Percentiles rank a stretch among this genome's conserved stretches.
phyloP scores from a whole-genome alignment of 2,888 invertebrate genomes.

The Eristalinus aeneus region DNA sequence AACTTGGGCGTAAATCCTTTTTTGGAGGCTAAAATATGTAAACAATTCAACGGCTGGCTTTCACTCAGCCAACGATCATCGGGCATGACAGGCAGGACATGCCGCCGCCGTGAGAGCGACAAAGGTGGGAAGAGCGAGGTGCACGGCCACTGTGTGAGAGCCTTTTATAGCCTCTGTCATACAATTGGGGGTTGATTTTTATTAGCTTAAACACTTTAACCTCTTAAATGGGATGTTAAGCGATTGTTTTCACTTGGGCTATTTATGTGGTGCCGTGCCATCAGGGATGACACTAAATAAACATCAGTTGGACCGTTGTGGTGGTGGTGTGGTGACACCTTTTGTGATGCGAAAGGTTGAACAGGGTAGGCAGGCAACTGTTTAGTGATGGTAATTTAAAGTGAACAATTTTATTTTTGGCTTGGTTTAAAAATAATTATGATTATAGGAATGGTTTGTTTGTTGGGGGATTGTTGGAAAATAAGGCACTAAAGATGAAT shows the following conservation, averaged over 20 bases:
- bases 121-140: constrained; percentile 34
- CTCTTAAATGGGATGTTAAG: constrained; percentile 74
- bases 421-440: background rate
- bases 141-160: constrained; percentile 31
- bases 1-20: constrained; percentile 60
- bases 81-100: constrained; percentile 43
- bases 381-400: constrained; percentile 45
- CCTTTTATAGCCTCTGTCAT: constrained; percentile 57
- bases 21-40: constrained; percentile 69
- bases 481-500: background rate
- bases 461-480: background rate
- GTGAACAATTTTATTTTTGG: constrained; percentile 32
- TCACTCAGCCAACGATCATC: constrained; percentile 65
- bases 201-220: constrained; percentile 77
- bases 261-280: constrained; percentile 69
- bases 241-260: constrained; percentile 70
- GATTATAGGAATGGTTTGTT: background rate
- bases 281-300: constrained; percentile 71
- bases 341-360: constrained; percentile 25
- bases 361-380: background rate
- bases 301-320: constrained; percentile 63
- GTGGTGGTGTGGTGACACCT: constrained; percentile 49
- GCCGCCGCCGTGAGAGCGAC: constrained; percentile 19
- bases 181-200: constrained; percentile 72
- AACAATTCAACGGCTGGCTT: constrained; percentile 64